Evolutionary conservation across 2,113 vertebrate genomes (phyloP).

Genomic region (Myotis davidii): DNA sequence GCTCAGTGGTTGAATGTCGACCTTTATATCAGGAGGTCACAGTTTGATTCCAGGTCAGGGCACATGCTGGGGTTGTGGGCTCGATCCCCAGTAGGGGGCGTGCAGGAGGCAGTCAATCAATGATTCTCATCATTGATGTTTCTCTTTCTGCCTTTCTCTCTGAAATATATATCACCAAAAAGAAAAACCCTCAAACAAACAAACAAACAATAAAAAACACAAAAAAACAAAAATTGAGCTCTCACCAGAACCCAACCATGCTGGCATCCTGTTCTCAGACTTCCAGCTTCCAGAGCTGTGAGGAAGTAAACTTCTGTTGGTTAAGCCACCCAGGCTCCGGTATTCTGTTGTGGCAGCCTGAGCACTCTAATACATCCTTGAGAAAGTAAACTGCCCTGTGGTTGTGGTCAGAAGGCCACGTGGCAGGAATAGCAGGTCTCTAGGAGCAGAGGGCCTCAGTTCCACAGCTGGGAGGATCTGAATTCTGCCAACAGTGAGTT

Average conservation of each 20-base stretch:
- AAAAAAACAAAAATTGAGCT: background rate
- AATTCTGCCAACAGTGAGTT: background rate
- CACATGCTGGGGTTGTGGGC: too few relatives aligned
- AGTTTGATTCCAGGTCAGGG: too few relatives aligned
- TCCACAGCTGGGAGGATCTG: background rate
- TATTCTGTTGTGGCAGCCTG: background rate
- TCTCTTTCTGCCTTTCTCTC: too few relatives aligned
- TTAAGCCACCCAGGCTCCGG: background rate
- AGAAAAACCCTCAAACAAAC: too few relatives aligned
- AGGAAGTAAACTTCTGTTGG: slow-evolving; percentile 9
- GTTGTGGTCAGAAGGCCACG: background rate
- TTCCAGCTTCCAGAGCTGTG: background rate
- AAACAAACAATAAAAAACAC: too few relatives aligned
- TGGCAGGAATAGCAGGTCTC: background rate
- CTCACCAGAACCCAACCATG: background rate
- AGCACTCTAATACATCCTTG: background rate
- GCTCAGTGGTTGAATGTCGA: too few relatives aligned
- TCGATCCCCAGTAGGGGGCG: too few relatives aligned
- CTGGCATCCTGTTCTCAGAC: background rate
- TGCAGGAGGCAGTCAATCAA: too few relatives aligned
- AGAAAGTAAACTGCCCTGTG: background rate
- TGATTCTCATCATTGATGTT: too few relatives aligned
- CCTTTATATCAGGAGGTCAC: too few relatives aligned
- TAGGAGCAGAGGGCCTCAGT: background rate
- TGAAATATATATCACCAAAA: too few relatives aligned